phyloP scores from a whole-genome alignment of 2,797 vertebrate genomes.

The Tinamus major region DNA sequence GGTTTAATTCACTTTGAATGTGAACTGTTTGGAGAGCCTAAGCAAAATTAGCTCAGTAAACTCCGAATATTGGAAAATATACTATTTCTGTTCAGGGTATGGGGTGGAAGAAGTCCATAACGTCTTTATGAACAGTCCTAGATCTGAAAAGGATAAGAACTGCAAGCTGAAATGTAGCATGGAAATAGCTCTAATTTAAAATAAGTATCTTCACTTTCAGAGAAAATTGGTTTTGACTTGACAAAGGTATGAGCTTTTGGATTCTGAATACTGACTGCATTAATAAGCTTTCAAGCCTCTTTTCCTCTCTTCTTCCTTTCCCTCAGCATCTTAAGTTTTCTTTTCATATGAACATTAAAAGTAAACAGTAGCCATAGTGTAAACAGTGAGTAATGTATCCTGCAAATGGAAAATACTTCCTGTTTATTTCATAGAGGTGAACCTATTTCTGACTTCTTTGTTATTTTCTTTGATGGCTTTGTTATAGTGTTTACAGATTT shows the following conservation, averaged over 20 bases:
- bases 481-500: background rate
- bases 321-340: background rate
- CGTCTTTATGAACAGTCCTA: background rate
- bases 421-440: background rate
- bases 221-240: slow-evolving; percentile 30
- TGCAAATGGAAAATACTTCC: background rate
- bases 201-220: slow-evolving; percentile 3
- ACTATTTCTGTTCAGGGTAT: background rate
- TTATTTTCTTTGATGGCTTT: background rate
- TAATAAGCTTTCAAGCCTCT: background rate
- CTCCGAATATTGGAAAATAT: background rate
- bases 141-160: background rate
- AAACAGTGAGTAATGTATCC: background rate
- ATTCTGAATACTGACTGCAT: background rate
- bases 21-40: background rate
- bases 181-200: slow-evolving; percentile 39
- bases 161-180: slow-evolving; percentile 7
- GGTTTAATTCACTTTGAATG: background rate
- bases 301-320: background rate
- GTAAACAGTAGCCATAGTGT: background rate
- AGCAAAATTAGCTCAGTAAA: background rate
- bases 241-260: slow-evolving; percentile 1
- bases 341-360: background rate
- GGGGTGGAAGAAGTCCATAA: background rate
- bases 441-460: background rate